phyloP scores from a whole-genome alignment of 1,140 invertebrate genomes.

The Pachypsylla venusta region DNA sequence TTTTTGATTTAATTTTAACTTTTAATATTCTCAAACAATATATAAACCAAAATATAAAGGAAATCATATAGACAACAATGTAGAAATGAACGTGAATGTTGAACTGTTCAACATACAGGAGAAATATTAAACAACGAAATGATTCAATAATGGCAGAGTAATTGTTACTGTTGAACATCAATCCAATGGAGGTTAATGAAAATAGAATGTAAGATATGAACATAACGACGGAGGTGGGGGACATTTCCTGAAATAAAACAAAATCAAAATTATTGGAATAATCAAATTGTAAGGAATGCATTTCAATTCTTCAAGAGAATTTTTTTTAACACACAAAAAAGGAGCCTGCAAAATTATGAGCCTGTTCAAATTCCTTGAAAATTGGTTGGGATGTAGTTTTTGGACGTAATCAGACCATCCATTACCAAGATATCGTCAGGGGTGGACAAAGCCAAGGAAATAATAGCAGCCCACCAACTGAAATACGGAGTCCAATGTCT shows the following conservation, averaged over 20 bases:
- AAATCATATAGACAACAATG: not conserved
- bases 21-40: not conserved
- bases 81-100: not conserved
- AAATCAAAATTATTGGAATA: too few species aligned
- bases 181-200: constrained; percentile 48
- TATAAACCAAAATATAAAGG: not conserved
- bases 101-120: not conserved
- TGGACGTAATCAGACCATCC: too few species aligned
- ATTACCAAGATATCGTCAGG: too few species aligned
- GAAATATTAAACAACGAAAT: not conserved
- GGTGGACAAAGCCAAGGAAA: too few species aligned
- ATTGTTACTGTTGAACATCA: constrained; percentile 42
- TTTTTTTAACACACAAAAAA: too few species aligned
- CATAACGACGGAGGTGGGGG: constrained; percentile 36
- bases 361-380: too few species aligned
- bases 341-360: too few species aligned
- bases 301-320: too few species aligned
- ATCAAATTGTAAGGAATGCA: too few species aligned
- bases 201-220: constrained; percentile 46
- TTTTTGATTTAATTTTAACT: not conserved
- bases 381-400: too few species aligned
- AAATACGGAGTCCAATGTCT: too few species aligned
- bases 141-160: not conserved
- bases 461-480: too few species aligned
- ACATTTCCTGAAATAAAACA: constrained; percentile 38